Evolutionary conservation across 2,113 vertebrate genomes (phyloP).

Genomic region (Rhipidura dahli): DNA sequence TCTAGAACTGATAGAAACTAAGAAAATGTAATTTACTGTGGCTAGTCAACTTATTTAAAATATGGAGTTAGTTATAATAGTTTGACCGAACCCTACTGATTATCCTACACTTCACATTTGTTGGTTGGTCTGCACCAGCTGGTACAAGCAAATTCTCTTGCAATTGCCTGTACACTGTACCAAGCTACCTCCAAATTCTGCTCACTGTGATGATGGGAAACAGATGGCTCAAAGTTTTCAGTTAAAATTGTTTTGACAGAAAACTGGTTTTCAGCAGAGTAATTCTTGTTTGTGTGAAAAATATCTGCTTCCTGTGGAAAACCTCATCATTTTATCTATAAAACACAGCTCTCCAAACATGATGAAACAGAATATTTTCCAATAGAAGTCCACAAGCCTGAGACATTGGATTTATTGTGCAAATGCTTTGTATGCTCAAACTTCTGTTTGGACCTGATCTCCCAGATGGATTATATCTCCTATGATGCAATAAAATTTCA

Average conservation of each 20-base stretch:
- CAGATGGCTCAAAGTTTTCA: slow-evolving; percentile 8
- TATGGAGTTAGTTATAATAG: neutral
- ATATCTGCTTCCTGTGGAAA: neutral
- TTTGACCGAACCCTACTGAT: neutral
- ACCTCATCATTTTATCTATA: neutral
- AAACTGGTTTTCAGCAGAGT: neutral
- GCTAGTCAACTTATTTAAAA: neutral
- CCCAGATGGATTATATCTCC: neutral
- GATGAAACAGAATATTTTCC: neutral
- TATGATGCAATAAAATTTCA: neutral
- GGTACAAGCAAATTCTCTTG: neutral
- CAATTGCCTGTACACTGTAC: neutral
- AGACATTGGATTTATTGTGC: neutral
- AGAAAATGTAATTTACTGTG: neutral
- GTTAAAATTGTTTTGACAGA: slow-evolving; percentile 31
- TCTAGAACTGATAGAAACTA: neutral
- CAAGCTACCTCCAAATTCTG: neutral
- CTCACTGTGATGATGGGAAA: slow-evolving; percentile 1
- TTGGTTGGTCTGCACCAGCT: neutral
- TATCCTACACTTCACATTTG: neutral
- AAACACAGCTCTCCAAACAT: neutral
- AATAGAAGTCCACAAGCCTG: neutral
- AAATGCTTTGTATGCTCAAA: neutral
- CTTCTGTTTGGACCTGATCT: neutral
- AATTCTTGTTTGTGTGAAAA: slow-evolving; percentile 6